Conservation (phyloP, 2,113 vertebrate species). For the Pluvianellus socialis region DNA sequence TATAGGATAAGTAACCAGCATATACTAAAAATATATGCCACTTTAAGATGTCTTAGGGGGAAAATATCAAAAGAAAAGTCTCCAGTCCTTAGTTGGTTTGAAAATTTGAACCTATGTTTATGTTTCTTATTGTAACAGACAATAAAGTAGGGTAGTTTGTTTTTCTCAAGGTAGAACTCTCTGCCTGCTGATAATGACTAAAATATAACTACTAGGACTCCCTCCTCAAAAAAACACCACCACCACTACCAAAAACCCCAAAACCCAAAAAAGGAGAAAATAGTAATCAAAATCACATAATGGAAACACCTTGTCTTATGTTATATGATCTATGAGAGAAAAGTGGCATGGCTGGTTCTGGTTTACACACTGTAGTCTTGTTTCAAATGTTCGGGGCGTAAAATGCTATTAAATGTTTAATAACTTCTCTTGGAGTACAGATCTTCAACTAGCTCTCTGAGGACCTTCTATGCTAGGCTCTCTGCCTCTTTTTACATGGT, state of each 20-base stretch:
- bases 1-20: too few species aligned
- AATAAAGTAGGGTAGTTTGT: not conserved
- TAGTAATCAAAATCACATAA: not conserved
- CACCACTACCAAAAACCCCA: accelerated
- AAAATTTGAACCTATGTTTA: not conserved
- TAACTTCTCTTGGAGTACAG: not conserved
- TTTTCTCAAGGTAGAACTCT: not conserved
- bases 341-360: not conserved
- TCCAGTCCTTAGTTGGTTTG: not conserved
- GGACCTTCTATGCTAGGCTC: not conserved
- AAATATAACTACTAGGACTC: not conserved
- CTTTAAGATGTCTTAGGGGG: not conserved
- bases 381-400: not conserved
- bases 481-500: not conserved
- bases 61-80: not conserved
- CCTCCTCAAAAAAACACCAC: not conserved
- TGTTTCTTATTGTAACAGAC: not conserved
- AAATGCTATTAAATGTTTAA: not conserved
- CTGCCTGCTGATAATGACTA: not conserved
- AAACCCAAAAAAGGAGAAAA: not conserved
- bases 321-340: not conserved
- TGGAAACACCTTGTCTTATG: not conserved
- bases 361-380: not conserved
- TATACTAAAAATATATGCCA: not conserved
- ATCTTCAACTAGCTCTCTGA: not conserved